A percentile compares a stretch with the other conserved stretches of the same genome.
Evolutionary conservation across 2,888 invertebrate species (phyloP).

Genomic region (Xylophagus ater): DNA sequence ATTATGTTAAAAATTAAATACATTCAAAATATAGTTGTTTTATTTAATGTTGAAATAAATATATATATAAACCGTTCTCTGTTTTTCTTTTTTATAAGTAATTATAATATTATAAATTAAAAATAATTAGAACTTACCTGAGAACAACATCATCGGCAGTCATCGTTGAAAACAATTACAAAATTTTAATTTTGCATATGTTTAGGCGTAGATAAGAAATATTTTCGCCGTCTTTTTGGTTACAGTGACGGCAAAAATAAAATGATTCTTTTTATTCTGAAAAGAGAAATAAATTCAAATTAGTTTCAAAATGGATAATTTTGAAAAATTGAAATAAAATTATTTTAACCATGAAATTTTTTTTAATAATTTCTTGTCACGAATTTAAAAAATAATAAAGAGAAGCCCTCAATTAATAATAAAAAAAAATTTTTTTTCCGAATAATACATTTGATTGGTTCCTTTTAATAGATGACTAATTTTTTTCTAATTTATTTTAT

Average conservation of each 20-base stretch:
- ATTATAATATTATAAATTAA: not conserved
- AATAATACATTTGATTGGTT: no score
- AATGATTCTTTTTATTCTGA: not conserved
- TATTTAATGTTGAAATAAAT: constrained; percentile 3
- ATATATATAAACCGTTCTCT: constrained; percentile 1
- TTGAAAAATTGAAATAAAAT: not conserved
- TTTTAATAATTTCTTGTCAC: no score
- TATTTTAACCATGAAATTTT: no score
- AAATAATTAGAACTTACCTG: constrained; percentile 5
- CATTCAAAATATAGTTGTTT: not conserved
- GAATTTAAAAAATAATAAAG: no score
- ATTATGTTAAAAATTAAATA: not conserved
- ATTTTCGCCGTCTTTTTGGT: no score
- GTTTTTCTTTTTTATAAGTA: not conserved
- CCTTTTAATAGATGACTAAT: no score
- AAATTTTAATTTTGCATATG: no score
- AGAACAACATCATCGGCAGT: constrained; percentile 12
- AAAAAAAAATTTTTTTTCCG: no score
- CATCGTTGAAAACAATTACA: no score
- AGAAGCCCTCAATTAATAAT: no score
- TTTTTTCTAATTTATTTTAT: no score
- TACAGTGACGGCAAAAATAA: not conserved
- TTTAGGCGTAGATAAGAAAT: no score
- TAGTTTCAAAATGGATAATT: not conserved
- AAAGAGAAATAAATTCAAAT: not conserved